Conservation (phyloP, 2,888 invertebrate genomes). For the Patella ulyssiponensis region DNA sequence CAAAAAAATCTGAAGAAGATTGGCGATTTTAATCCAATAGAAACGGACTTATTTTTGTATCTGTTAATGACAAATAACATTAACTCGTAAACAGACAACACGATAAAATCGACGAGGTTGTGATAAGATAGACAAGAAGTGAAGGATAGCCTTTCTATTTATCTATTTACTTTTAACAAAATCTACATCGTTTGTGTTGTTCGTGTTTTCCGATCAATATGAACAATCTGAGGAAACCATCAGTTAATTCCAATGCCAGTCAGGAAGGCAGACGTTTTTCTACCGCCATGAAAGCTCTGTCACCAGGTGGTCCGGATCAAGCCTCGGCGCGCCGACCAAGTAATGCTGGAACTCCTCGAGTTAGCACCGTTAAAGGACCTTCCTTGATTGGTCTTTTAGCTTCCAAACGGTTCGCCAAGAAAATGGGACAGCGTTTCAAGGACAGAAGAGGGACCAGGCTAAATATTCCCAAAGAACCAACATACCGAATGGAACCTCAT, state of each 20-base stretch:
- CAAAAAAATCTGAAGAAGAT: too few species aligned
- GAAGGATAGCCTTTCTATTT: too few species aligned
- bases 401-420: constrained; percentile 51
- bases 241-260: neutral
- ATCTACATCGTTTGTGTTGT: too few species aligned
- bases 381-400: constrained; percentile 52
- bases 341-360: neutral
- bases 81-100: too few species aligned
- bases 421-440: constrained; percentile 40
- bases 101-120: too few species aligned
- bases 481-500: constrained; percentile 58
- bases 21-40: too few species aligned
- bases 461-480: constrained; percentile 47
- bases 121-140: too few species aligned
- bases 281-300: neutral
- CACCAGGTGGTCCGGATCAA: neutral
- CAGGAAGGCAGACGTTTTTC: neutral
- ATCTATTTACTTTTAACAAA: too few species aligned
- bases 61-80: too few species aligned
- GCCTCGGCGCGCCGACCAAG: constrained; percentile 8
- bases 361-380: constrained; percentile 26
- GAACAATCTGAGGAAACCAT: neutral
- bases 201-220: neutral
- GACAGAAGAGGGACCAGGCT: constrained; percentile 30
- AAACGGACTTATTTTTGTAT: too few species aligned